These are phyloP conservation scores for Chaetura pelagica DNA, from an alignment of 2,113 vertebrate species.

Conservation along the genomic window DNA sequence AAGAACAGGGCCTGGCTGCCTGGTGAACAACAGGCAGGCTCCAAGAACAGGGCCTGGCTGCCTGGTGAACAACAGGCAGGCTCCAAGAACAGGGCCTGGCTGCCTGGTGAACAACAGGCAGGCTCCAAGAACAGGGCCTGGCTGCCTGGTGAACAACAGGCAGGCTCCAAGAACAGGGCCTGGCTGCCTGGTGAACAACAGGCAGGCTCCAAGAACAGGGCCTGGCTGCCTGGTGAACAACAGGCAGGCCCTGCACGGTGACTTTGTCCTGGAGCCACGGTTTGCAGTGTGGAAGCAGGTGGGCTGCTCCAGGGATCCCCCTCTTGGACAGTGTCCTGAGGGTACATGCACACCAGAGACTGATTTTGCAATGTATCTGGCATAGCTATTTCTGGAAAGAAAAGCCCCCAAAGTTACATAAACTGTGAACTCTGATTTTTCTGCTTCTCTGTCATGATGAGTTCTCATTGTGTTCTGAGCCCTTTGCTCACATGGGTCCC, in stretches of 20 bases:
- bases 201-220: background rate
- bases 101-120: rapidly evolving
- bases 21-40: background rate
- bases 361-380: background rate
- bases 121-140: background rate
- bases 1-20: rapidly evolving
- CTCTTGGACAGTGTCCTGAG: background rate
- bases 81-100: background rate
- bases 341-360: too few relatives aligned
- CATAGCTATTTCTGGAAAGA: background rate
- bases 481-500: rapidly evolving
- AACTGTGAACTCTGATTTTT: background rate
- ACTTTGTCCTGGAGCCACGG: background rate
- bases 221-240: rapidly evolving
- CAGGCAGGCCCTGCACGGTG: rapidly evolving
- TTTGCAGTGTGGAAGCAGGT: background rate
- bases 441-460: background rate
- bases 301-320: background rate
- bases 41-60: rapidly evolving
- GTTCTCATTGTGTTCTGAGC: background rate
- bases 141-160: rapidly evolving
- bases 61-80: background rate
- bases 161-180: background rate
- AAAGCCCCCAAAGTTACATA: background rate
- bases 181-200: rapidly evolving